Evolutionary conservation across 2,113 vertebrate genomes (phyloP).

Genomic region (Coptodon bakossiorum): DNA sequence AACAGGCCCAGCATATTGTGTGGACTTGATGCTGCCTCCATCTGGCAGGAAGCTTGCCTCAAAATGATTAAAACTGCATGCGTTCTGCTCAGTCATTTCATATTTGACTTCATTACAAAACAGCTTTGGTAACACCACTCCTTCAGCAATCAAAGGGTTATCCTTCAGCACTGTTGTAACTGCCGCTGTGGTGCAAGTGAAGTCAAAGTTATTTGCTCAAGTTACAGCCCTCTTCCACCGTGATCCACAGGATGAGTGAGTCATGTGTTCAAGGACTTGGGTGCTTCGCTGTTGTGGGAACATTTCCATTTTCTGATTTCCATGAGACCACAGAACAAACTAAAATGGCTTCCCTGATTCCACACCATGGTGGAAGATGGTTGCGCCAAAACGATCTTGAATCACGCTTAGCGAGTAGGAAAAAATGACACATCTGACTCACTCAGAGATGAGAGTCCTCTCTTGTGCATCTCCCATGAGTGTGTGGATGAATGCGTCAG

Average conservation of each 20-base stretch:
- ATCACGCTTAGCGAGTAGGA: constrained; percentile 35
- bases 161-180: constrained; percentile 11
- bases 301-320: constrained; percentile 73
- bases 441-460: background rate
- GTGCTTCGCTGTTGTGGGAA: constrained; percentile 56
- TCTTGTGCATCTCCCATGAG: background rate
- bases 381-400: constrained; percentile 27
- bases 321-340: constrained; percentile 62
- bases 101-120: background rate
- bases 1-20: background rate
- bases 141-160: constrained; percentile 43
- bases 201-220: constrained; percentile 57
- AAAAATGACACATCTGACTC: constrained; percentile 49
- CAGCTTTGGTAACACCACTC: background rate
- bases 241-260: constrained; percentile 69
- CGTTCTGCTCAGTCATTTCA: background rate
- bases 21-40: background rate
- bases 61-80: background rate
- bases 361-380: constrained; percentile 14
- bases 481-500: background rate
- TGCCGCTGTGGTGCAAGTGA: constrained; percentile 17
- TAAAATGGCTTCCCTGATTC: constrained; percentile 66
- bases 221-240: constrained; percentile 55
- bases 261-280: constrained; percentile 64
- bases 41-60: background rate